Base-by-base conservation (phyloP, 2,888 invertebrate species). In the Calephelis perditalis region DNA sequence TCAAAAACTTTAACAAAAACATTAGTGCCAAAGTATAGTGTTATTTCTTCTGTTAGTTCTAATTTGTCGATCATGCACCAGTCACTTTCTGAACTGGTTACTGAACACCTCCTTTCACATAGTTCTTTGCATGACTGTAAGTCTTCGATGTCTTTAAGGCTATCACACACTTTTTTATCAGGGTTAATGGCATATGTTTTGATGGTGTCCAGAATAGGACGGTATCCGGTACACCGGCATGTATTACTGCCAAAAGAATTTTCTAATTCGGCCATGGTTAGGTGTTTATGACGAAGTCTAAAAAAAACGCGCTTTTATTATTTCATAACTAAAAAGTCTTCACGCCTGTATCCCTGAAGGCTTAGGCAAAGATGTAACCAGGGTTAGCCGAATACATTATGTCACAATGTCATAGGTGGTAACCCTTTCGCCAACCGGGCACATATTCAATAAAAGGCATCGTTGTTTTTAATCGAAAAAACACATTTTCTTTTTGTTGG, bases 161-260 rank as follows among this genome's bases (percentile, higher is more conserved):
- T 74, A 35, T 91, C 80, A 2, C 80, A 80, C 8, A 93, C 77
- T 58, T 86, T 73, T n/a, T 92, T 85, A 7, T 91, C 82, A 7
- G 92, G 92, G 71, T 95, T 94, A 0, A 76, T 77, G 0, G 94
- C 94, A 67, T 95, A 93, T 0, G 95, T 93, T 74, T 96, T 95
- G 79, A 96, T 94, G 2, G 95, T 92, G 73, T 96, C 95, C 63
- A 96, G 74, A 63, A 96, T 96, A 0, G 96, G 93, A 0, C 95
- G 87, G 75, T 94, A 96, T 0, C 96, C 96, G 0, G 96, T 96
- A 72, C 96, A 96, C 8, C 96, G 91, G 67, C 96, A 96, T 5
- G 96, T 94, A 71, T 95, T 95, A 63, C 95, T 93, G 37, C 94
- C 96, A 67, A 96, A 95, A 0, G 94, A 92, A 67, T 94, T 93